These are phyloP conservation scores for Diarsia brunnea DNA, from an alignment of 2,888 invertebrate species.

Conservation along the genomic window DNA sequence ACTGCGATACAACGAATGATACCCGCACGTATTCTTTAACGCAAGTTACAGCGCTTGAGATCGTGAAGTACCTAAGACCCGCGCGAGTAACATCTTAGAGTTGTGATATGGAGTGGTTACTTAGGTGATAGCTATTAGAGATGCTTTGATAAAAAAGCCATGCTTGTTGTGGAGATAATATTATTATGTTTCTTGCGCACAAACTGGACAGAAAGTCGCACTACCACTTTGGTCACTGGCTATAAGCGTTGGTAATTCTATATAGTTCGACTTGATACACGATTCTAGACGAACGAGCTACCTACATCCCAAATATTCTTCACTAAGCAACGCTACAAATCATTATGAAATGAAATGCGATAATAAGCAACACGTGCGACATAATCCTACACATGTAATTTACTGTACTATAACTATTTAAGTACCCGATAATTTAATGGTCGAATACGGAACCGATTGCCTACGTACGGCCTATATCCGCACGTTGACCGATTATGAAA, in stretches of 20 bases:
- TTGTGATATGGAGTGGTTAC: too few relatives aligned
- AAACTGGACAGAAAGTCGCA: neutral
- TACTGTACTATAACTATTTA: slow-evolving; percentile 13
- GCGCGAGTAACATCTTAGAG: too few relatives aligned
- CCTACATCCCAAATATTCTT: neutral
- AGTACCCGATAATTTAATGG: slow-evolving; percentile 37
- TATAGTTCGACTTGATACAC: neutral
- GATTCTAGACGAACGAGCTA: neutral
- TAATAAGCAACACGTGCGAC: slow-evolving; percentile 1
- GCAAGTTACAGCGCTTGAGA: too few relatives aligned
- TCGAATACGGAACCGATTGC: slow-evolving; percentile 10
- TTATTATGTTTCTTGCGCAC: too few relatives aligned
- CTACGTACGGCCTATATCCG: neutral
- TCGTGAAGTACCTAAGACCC: too few relatives aligned
- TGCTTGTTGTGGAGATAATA: too few relatives aligned
- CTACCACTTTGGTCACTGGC: neutral
- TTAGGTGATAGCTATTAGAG: too few relatives aligned
- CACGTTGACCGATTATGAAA: neutral
- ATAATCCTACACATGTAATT: neutral
- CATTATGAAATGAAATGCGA: slow-evolving; percentile 18
- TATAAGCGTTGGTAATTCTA: neutral
- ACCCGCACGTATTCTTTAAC: too few relatives aligned
- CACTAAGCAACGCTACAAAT: neutral
- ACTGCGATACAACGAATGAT: too few relatives aligned
- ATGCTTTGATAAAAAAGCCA: too few relatives aligned